phyloP scores from a whole-genome alignment of 1,140 invertebrate species.

The Eueides isabella region DNA sequence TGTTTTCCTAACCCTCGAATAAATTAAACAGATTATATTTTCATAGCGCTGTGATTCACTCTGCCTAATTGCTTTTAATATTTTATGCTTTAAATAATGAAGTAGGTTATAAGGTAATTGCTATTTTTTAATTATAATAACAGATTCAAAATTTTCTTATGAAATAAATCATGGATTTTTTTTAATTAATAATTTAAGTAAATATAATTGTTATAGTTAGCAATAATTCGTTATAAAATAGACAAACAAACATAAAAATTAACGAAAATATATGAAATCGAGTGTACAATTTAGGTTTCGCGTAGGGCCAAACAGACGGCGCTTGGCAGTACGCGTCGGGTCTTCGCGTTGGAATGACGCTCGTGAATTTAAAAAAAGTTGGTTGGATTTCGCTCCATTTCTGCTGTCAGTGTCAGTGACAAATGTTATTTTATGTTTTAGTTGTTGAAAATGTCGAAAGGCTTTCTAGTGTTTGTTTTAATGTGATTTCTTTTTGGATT shows the following conservation, averaged over 20 bases:
- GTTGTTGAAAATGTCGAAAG: conserved; percentile 46
- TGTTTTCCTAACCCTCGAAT: no score
- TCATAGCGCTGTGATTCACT: no score
- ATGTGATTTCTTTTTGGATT: conserved; percentile 32
- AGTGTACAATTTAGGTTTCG: conserved; percentile 30
- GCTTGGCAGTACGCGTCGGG: conserved; percentile 58
- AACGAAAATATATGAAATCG: neutral
- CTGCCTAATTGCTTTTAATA: no score
- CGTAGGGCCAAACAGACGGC: conserved; percentile 35
- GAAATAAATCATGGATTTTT: no score
- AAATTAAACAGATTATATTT: no score
- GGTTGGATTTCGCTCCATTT: conserved; percentile 56
- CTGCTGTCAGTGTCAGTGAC: conserved; percentile 43
- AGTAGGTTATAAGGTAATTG: no score
- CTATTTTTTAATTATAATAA: no score
- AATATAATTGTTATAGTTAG: no score
- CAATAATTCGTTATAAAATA: no score
- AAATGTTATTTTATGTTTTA: conserved; percentile 35
- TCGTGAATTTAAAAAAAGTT: conserved; percentile 43
- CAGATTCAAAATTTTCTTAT: no score
- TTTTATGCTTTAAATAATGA: no score
- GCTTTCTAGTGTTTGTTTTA: conserved; percentile 39
- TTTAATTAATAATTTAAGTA: no score
- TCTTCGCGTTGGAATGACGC: conserved; percentile 52
- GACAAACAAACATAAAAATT: neutral